Evolutionary conservation across 1,140 invertebrate genomes (phyloP), one percentile per base, ranked within the genome.

Genomic region (Drosophila nigromelanica): DNA sequence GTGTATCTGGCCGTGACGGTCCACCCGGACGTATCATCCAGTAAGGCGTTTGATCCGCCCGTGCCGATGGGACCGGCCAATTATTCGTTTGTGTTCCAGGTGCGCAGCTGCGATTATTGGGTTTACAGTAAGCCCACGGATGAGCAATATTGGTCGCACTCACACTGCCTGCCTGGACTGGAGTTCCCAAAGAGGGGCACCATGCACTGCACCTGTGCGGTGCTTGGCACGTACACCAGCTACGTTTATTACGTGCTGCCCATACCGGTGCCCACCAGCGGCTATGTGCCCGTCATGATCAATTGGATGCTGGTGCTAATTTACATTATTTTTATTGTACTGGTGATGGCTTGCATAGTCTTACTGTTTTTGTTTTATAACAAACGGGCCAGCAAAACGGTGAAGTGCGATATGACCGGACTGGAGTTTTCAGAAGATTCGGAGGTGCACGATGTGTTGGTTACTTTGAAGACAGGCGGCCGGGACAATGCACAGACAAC

Each of bases 91-190:
- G 56, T 63, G 4, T 80, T 80, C 40, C 62, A 85, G 30, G 10
- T 80, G 37, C 73, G 81, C 4, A 64, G 45, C 12, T 85, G 81
- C 6, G 70, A 71, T n/a, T 14, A 40, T 30, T 85, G 81, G 81
- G 7, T 21, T 0, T 80, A 85, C 6, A 40, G 30, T 0, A 0
- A 2, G n/a, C 3, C 15, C 0, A 6, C 0, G 1, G 45, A 64
- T 1, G 1, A 45, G 0, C 45, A 50, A 11, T 0, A 14, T 3
- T 82, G 80, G 80, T 7, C 27, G 0, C 58, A 66, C 0, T 4
- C 6, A 0, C 1, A 18, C 1, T 85, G 80, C 12, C 3, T 11
- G 0, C 77, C 81, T 2, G 21, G 14, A 0, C 15, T 80, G 55
- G 35, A 64, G 0, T 15, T 21, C 6, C 27, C 64, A 0, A 12